Evolutionary conservation across 1,140 invertebrate genomes (phyloP).

Genomic region (Drosophila kurseongensis): DNA sequence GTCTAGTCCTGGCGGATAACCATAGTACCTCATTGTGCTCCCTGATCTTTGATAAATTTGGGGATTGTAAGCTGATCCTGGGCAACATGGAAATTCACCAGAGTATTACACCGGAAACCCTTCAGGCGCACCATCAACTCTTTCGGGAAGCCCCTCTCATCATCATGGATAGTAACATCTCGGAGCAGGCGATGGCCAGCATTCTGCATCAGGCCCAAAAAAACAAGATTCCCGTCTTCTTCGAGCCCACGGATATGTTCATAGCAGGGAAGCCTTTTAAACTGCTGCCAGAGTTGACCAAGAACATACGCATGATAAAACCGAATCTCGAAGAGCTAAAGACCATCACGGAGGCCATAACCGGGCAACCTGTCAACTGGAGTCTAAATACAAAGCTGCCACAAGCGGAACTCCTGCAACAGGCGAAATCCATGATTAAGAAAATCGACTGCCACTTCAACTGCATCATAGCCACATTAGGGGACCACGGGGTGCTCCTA

Average conservation of each 20-base stretch:
- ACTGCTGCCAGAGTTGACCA: constrained; percentile 61
- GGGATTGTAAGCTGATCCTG: constrained; percentile 91
- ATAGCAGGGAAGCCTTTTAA: constrained; percentile 87
- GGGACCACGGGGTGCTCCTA: constrained; percentile 86
- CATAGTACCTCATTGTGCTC: constrained; percentile 90
- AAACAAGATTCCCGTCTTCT: constrained; percentile 89
- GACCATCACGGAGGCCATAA: constrained; percentile 85
- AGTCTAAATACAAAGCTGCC: constrained; percentile 24
- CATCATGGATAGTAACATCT: constrained; percentile 93
- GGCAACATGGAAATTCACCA: constrained; percentile 94
- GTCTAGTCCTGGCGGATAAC: constrained; percentile 82
- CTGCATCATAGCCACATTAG: constrained; percentile 87
- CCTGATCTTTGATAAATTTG: constrained; percentile 88
- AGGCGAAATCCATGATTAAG: constrained; percentile 50
- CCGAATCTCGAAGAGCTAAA: constrained; percentile 90
- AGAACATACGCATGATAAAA: constrained; percentile 87
- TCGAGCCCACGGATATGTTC: constrained; percentile 88
- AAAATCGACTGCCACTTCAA: constrained; percentile 81
- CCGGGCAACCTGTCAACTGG: constrained; percentile 14
- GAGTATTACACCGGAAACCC: constrained; percentile 88
- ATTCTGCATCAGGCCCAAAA: constrained; percentile 87
- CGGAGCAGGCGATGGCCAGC: constrained; percentile 88
- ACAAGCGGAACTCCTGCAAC: constrained; percentile 26
- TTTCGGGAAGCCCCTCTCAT: constrained; percentile 89
- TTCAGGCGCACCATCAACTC: constrained; percentile 85